These are phyloP conservation scores for Chironomus tentans DNA, from an alignment of 2,888 invertebrate species.

Conservation along the genomic window DNA sequence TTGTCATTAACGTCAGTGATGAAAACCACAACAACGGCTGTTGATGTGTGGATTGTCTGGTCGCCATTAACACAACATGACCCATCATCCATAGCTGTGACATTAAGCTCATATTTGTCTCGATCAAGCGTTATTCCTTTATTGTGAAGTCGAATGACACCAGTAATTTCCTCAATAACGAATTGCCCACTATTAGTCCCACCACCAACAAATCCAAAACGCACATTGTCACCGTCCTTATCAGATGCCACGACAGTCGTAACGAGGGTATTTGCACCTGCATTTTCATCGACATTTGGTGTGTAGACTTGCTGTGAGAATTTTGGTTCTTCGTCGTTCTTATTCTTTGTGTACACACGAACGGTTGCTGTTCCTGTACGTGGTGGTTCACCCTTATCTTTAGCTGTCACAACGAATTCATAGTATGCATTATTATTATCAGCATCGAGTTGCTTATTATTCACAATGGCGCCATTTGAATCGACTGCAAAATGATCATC, in stretches of 20 bases:
- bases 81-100: conserved; percentile 96
- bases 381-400: conserved; percentile 88
- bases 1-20: conserved; percentile 96
- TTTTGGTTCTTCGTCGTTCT: conserved; percentile 95
- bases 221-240: conserved; percentile 93
- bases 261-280: conserved; percentile 87
- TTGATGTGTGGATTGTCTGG: conserved; percentile 80
- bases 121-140: conserved; percentile 79
- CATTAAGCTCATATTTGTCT: conserved; percentile 92
- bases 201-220: conserved; percentile 85
- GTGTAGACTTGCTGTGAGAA: conserved; percentile 95
- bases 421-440: conserved; percentile 96
- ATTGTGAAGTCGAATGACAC: conserved; percentile 81
- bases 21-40: conserved; percentile 91
- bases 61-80: conserved; percentile 90
- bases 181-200: conserved; percentile 86
- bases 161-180: conserved; percentile 90
- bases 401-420: conserved; percentile 88
- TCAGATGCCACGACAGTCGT: conserved; percentile 96
- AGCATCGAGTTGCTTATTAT: conserved; percentile 87
- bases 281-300: conserved; percentile 92
- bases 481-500: conserved; percentile 94
- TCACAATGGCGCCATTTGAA: conserved; percentile 83
- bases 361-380: conserved; percentile 91
- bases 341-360: conserved; percentile 92